A percentile compares a stretch with the other conserved stretches of the same genome.
phyloP scores from a whole-genome alignment of 2,113 vertebrate genomes.

The Semnopithecus entellus region DNA sequence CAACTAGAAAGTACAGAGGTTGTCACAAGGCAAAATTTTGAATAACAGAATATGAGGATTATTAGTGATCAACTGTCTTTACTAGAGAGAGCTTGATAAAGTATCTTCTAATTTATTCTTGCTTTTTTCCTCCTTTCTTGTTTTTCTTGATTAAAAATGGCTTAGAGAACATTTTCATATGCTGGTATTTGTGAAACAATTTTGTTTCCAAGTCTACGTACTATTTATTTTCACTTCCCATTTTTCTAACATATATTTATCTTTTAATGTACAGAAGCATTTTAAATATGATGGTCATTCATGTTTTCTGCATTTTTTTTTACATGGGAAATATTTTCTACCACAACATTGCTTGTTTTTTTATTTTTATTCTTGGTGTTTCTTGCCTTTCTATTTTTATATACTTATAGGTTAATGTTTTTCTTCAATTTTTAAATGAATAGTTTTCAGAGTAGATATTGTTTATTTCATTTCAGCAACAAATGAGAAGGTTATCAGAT shows the following conservation, averaged over 20 bases:
- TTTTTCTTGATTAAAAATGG: not conserved
- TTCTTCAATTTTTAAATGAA: not conserved
- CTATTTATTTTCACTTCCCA: not conserved
- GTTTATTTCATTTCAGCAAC: not conserved
- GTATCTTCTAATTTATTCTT: not conserved
- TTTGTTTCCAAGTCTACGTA: not conserved
- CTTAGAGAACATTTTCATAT: not conserved
- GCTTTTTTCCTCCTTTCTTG: not conserved
- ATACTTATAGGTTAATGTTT: not conserved
- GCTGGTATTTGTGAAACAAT: not conserved
- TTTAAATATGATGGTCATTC: not conserved
- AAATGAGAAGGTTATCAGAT: not conserved
- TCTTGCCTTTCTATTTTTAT: not conserved
- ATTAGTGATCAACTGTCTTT: not conserved
- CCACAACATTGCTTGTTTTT: not conserved
- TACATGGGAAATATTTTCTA: not conserved
- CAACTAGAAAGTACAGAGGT: not conserved
- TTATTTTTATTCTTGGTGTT: not conserved
- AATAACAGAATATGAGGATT: not conserved
- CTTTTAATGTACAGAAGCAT: not conserved
- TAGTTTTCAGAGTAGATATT: not conserved
- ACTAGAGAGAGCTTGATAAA: not conserved
- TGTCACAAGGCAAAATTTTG: not conserved
- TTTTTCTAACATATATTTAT: not conserved
- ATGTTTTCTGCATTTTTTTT: not conserved